A percentile compares a stretch with the other conserved stretches of the same genome.
phyloP scores from a whole-genome alignment of 37 sponge, comb jelly and placozoan species.

The Haliclona indistincta region DNA sequence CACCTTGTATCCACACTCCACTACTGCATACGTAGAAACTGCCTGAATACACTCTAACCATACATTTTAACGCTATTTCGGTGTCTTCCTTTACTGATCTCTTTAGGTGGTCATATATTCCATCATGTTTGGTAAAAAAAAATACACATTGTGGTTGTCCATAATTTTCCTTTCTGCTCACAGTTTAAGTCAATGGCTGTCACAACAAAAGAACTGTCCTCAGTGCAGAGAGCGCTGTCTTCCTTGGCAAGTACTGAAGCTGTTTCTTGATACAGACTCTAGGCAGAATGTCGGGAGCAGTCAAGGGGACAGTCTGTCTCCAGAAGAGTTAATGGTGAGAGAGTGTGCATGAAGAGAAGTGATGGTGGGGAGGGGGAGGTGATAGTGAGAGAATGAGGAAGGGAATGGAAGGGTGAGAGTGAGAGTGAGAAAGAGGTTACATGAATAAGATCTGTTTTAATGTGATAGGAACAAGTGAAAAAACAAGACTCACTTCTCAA shows the following conservation, averaged over 20 bases:
- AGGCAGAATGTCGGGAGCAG: too few species aligned
- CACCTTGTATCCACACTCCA: slow-evolving; percentile 48
- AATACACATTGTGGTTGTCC: too few species aligned
- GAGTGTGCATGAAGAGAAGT: too few species aligned
- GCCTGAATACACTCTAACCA: too few species aligned
- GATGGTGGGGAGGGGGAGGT: too few species aligned
- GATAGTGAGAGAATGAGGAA: too few species aligned
- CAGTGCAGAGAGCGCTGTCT: slow-evolving; percentile 49
- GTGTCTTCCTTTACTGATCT: background rate
- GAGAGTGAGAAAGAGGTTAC: too few species aligned
- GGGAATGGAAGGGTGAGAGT: background rate
- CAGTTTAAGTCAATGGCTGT: slow-evolving; percentile 48
- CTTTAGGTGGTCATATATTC: slow-evolving; percentile 58
- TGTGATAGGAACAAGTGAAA: background rate
- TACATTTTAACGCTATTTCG: background rate
- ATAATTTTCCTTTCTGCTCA: too few species aligned
- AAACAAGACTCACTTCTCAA: background rate
- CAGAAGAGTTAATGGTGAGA: background rate
- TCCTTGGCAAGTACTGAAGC: slow-evolving; percentile 30
- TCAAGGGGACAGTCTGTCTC: too few species aligned
- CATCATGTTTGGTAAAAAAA: slow-evolving; percentile 41
- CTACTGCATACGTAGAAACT: background rate
- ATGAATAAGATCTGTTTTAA: too few species aligned
- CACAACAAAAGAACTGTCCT: slow-evolving; percentile 48
- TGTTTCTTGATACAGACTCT: slow-evolving; percentile 42